phyloP scores from a whole-genome alignment of 2,113 vertebrate species.

The Microcebus ravelobensis region DNA sequence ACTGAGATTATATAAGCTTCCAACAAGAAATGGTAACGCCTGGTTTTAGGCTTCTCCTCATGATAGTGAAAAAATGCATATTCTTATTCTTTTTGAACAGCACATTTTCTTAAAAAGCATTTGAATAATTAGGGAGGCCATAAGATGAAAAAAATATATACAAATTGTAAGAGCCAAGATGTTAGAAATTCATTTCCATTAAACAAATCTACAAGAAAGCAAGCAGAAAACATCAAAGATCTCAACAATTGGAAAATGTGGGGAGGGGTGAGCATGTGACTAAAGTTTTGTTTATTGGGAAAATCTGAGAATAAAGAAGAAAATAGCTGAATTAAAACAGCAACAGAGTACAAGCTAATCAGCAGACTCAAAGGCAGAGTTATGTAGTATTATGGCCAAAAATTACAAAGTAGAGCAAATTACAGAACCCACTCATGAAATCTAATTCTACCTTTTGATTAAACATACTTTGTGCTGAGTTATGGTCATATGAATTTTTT shows the following conservation, averaged over 20 bases:
- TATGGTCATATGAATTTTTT: background rate
- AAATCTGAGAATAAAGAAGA: constrained; percentile 21
- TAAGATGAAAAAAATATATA: background rate
- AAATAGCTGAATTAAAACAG: background rate
- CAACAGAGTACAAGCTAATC: background rate
- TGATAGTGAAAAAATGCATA: background rate
- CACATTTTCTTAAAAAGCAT: background rate
- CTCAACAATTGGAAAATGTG: background rate
- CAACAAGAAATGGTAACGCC: background rate
- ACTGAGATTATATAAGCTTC: background rate
- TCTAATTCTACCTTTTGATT: background rate
- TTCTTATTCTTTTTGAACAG: background rate
- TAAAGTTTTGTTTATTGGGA: background rate
- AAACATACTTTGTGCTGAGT: background rate
- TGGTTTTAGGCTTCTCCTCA: background rate
- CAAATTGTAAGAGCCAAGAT: background rate
- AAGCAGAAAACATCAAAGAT: background rate
- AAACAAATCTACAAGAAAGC: constrained; percentile 4
- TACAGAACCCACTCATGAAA: background rate
- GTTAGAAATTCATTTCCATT: constrained; percentile 31
- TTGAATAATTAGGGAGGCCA: background rate
- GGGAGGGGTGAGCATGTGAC: background rate
- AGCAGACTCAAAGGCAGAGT: background rate
- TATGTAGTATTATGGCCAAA: background rate
- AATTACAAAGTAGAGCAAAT: background rate